These are phyloP conservation scores for Micrasema longulum DNA, from an alignment of 1,140 invertebrate species.

Conservation along the genomic window DNA sequence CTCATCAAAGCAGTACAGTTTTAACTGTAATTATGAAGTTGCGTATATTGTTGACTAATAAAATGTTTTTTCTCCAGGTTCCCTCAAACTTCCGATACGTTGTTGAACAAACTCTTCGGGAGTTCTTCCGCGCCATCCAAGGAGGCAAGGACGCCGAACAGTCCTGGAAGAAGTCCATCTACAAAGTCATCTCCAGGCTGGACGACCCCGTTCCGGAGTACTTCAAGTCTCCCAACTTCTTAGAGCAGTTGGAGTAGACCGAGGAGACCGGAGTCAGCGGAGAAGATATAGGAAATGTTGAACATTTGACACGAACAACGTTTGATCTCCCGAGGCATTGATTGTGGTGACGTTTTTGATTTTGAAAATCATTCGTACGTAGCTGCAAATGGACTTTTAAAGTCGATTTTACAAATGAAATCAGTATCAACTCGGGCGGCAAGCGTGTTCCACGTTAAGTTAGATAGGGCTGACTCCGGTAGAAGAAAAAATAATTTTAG, in stretches of 20 bases:
- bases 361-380: not conserved
- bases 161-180: constrained; percentile 99
- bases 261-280: constrained; percentile 14
- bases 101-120: constrained; percentile 95
- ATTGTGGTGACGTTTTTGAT: not conserved
- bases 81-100: constrained; percentile 96
- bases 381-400: not conserved
- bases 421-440: not conserved
- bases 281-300: not conserved
- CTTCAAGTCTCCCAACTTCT: constrained; percentile 99
- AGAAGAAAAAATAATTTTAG: constrained; percentile 7
- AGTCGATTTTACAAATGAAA: not conserved
- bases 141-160: constrained; percentile 96
- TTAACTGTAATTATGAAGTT: too few relatives aligned
- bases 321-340: not conserved
- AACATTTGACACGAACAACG: not conserved
- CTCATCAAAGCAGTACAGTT: too few relatives aligned
- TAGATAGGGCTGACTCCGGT: constrained; percentile 2
- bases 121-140: constrained; percentile 98
- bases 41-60: too few relatives aligned
- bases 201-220: constrained; percentile 99
- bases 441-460: not conserved
- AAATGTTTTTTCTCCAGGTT: constrained; percentile 75
- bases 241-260: constrained; percentile 95
- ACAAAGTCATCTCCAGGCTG: constrained; percentile 98